phyloP scores from a whole-genome alignment of 2,888 invertebrate species.

The Bugulina stolonifera region DNA sequence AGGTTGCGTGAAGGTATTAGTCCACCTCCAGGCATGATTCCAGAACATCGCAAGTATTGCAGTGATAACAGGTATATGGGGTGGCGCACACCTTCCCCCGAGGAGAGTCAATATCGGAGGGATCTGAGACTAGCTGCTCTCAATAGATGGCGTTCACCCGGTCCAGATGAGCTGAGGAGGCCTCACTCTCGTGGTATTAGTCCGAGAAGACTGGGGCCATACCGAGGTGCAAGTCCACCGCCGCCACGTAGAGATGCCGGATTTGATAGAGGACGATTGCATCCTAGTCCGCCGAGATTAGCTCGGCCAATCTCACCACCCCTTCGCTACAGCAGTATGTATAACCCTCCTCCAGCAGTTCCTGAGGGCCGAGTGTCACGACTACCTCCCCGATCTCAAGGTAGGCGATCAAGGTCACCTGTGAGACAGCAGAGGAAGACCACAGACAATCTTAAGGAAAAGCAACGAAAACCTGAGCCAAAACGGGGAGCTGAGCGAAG shows the following conservation, averaged over 20 bases:
- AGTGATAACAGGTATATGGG: background rate
- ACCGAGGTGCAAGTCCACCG: background rate
- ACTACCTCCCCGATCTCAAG: background rate
- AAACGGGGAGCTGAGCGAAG: too few relatives aligned
- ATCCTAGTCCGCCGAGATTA: slow-evolving; percentile 5
- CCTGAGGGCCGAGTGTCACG: background rate
- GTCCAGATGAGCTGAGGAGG: background rate
- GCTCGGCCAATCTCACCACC: background rate
- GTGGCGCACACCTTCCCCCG: background rate
- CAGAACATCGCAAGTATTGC: background rate
- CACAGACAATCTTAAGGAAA: background rate
- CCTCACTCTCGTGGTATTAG: background rate
- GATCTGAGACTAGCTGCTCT: background rate
- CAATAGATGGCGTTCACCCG: background rate
- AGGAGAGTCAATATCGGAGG: background rate
- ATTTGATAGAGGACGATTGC: background rate
- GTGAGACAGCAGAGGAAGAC: background rate
- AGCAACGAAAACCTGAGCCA: too few relatives aligned
- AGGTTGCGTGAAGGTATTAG: slow-evolving; percentile 12
- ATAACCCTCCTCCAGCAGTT: background rate
- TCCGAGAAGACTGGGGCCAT: background rate
- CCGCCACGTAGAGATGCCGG: background rate
- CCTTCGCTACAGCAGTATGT: background rate
- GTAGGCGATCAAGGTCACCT: background rate
- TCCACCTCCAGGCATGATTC: background rate